Conservation (phyloP, 2,888 invertebrate species). For the Trilocha varians region DNA sequence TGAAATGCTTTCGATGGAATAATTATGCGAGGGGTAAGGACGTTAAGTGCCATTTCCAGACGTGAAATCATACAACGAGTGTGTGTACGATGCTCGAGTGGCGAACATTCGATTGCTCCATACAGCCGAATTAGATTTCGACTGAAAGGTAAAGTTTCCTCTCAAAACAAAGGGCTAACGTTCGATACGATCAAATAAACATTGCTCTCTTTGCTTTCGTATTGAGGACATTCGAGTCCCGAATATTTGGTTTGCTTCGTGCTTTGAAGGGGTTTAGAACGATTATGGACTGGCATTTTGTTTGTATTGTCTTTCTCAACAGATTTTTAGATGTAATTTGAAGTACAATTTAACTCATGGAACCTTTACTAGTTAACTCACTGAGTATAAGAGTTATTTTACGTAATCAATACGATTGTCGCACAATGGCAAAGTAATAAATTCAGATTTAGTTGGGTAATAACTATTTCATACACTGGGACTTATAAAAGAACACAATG, state of each 20-base stretch:
- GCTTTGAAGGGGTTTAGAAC: neutral
- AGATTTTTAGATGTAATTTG: too few relatives aligned
- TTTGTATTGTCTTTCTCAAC: too few relatives aligned
- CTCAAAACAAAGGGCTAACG: conserved; percentile 24
- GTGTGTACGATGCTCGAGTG: conserved; percentile 13
- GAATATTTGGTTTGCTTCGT: neutral
- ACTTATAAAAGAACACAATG: too few relatives aligned
- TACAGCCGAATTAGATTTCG: conserved; percentile 28
- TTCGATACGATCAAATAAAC: conserved; percentile 26
- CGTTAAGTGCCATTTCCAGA: conserved; percentile 1
- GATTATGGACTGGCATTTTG: too few relatives aligned
- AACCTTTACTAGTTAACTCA: too few relatives aligned
- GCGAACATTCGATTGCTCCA: conserved; percentile 18
- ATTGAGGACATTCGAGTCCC: neutral
- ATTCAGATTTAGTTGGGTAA: too few relatives aligned
- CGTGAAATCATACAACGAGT: conserved; percentile 20
- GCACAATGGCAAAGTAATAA: too few relatives aligned
- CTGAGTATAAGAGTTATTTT: too few relatives aligned
- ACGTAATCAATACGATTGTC: too few relatives aligned
- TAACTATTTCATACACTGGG: too few relatives aligned
- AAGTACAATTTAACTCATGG: too few relatives aligned
- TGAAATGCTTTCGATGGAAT: neutral
- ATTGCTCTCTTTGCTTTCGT: conserved; percentile 12
- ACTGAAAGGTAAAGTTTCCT: conserved; percentile 25
- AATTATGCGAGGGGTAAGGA: neutral